Evolutionary conservation across 2,113 vertebrate genomes (phyloP), one percentile per base, ranked within the genome.

Genomic region (Ursus arctos): DNA sequence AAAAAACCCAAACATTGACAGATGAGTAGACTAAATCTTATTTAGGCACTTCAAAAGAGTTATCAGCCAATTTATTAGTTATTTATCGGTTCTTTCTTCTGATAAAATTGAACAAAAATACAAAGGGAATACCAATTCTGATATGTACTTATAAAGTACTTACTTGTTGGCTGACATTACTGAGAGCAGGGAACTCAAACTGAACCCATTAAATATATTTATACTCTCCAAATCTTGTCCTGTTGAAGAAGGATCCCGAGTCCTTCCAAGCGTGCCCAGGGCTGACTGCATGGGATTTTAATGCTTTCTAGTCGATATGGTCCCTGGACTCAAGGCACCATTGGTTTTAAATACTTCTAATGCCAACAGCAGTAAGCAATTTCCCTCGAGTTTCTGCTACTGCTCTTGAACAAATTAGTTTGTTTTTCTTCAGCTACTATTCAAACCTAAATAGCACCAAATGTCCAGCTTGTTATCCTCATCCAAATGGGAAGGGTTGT

Each of bases 161-260:
- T 94, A 61, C 93, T 98, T 92, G 33, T 84, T 96, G 21, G 57
- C 7, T 51, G 24, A 88, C 87, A 67, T 86, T 94, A 88, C 83
- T 79, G 55, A 80, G 24, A 95, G 67, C 2, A 26, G 12, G 16
- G 16, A 88, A 16, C 53, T 95, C 55, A 77, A 65, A 7, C 11
- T 40, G 14, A 72, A 81, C 33, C 85, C 83, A 97, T 97, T 84
- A 24, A 97, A 98, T 96, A 89, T 94, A 97, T 69, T 90, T 82
- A 96, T 53, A 88, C 16, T 24, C 19, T 87, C 84, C 76, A 88
- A 43, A 96, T 91, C n/a, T 94, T 90, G 7, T 0, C 36, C 72
- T 91, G 4, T 79, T 18, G 71, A 91, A 83, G 77, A 95, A 85
- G 93, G 85, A 47, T 40, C 47, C 72, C 47, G 19, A 80, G 13